Evolutionary conservation across 1,140 invertebrate species (phyloP).

Genomic region (Drosophila rhopaloa): DNA sequence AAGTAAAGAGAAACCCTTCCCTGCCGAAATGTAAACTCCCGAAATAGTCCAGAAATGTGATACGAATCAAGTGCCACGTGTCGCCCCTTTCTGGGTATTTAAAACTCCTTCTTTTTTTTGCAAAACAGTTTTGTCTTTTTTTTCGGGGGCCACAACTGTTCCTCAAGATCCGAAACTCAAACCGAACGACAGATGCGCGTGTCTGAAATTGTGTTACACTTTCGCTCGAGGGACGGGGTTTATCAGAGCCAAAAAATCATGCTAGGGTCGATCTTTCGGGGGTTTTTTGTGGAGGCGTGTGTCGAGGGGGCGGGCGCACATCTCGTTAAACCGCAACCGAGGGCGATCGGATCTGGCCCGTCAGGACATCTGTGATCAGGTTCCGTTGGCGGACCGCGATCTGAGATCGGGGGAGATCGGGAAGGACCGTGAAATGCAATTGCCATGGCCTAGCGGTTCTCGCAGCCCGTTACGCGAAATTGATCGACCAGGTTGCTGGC

Average conservation of each 20-base stretch:
- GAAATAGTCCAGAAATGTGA: constrained; percentile 79
- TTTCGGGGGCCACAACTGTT: constrained; percentile 47
- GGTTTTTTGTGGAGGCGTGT: constrained; percentile 28
- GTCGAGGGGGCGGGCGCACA: constrained; percentile 68
- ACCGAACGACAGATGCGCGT: constrained; percentile 75
- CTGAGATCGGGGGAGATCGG: constrained; percentile 12
- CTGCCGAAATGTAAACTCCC: constrained; percentile 64
- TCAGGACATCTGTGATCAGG: constrained; percentile 76
- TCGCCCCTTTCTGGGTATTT: constrained; percentile 45
- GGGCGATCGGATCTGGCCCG: constrained; percentile 57
- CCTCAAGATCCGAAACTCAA: constrained; percentile 22
- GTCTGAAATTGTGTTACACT: constrained; percentile 76
- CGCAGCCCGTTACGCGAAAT: constrained; percentile 74
- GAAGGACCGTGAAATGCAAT: constrained; percentile 68
- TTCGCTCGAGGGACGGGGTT: constrained; percentile 58
- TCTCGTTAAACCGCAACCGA: constrained; percentile 83
- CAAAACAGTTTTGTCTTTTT: constrained; percentile 48
- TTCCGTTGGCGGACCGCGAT: constrained; percentile 48
- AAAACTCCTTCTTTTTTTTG: constrained; percentile 33
- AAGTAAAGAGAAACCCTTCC: constrained; percentile 50
- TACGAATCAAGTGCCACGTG: constrained; percentile 82
- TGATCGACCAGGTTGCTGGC: constrained; percentile 40
- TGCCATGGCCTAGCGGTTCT: constrained; percentile 63
- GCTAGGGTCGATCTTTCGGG: constrained; percentile 27
- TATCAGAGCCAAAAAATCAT: constrained; percentile 65